phyloP scores from a whole-genome alignment of 2,888 invertebrate species.

The Andrena trimmerana region DNA sequence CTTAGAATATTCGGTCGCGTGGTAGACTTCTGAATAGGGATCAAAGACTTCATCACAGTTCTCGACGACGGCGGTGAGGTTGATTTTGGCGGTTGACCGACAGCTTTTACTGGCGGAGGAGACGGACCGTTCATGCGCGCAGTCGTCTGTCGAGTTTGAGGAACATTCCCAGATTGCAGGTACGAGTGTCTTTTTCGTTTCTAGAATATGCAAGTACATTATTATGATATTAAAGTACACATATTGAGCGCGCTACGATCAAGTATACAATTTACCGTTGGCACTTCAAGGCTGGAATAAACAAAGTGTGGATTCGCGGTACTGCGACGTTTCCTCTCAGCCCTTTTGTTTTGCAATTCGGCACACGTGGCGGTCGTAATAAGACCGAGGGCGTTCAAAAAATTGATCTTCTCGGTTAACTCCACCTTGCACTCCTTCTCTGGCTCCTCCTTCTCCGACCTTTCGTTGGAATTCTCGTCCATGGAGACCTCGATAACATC shows the following conservation, averaged over 20 bases:
- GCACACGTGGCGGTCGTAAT: constrained; percentile 85
- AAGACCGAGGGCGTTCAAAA: constrained; percentile 85
- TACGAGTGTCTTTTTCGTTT: constrained; percentile 86
- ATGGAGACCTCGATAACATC: constrained; percentile 78
- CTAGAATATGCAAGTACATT: constrained; percentile 76
- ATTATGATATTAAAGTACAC: background rate
- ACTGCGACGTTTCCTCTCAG: constrained; percentile 86
- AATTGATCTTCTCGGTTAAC: constrained; percentile 81
- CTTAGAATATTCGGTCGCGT: constrained; percentile 78
- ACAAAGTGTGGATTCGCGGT: constrained; percentile 87
- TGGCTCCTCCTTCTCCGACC: constrained; percentile 62
- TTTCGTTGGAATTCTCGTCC: constrained; percentile 75
- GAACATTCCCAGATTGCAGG: constrained; percentile 85
- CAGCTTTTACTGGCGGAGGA: constrained; percentile 77
- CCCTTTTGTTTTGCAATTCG: constrained; percentile 86
- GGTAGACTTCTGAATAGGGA: constrained; percentile 77
- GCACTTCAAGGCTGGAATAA: constrained; percentile 84
- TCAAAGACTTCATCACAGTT: constrained; percentile 73
- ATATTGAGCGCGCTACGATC: too few species aligned
- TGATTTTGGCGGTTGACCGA: constrained; percentile 67
- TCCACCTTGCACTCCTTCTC: constrained; percentile 61
- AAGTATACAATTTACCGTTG: constrained; percentile 70
- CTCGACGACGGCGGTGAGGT: constrained; percentile 70
- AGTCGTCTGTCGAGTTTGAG: constrained; percentile 86
- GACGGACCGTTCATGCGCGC: constrained; percentile 81